A percentile compares a stretch with the other conserved stretches of the same genome.
Evolutionary conservation across 2,797 vertebrate species (phyloP).

Genomic region (Trachops cirrhosus): DNA sequence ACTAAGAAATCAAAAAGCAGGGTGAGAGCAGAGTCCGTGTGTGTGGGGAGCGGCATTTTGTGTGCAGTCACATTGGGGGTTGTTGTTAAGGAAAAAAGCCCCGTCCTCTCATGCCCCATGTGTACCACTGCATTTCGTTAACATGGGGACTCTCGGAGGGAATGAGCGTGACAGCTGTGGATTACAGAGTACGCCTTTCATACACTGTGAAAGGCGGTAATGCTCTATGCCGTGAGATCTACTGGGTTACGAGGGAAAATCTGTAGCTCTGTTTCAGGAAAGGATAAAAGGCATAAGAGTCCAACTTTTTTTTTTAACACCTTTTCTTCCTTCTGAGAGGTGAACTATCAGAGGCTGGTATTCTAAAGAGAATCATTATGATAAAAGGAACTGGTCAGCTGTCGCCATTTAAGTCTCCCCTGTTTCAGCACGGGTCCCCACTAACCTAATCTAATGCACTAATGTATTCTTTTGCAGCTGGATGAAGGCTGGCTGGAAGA

Average conservation of each 20-base stretch:
- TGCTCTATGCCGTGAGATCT: conserved; percentile 75
- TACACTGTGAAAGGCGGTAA: conserved; percentile 79
- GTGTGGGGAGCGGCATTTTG: background rate
- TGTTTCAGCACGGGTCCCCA: conserved; percentile 76
- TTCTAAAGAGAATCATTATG: conserved; percentile 82
- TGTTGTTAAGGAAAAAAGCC: conserved; percentile 59
- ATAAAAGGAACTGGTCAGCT: conserved; percentile 81
- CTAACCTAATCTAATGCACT: conserved; percentile 79
- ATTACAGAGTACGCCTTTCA: conserved; percentile 70
- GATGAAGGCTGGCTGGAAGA: conserved; percentile 98
- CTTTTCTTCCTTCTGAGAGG: conserved; percentile 70
- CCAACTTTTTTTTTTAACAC: conserved; percentile 68
- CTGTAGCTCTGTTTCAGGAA: conserved; percentile 80
- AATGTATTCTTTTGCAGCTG: conserved; percentile 88
- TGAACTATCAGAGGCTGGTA: conserved; percentile 69
- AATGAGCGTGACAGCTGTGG: conserved; percentile 76
- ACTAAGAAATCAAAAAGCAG: background rate
- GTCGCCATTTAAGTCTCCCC: conserved; percentile 75
- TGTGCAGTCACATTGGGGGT: background rate
- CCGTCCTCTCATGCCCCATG: conserved; percentile 73
- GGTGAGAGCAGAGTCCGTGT: background rate
- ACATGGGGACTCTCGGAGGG: background rate
- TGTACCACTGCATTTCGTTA: conserved; percentile 53
- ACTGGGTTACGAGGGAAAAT: conserved; percentile 80
- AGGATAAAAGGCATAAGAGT: conserved; percentile 81